Evolutionary conservation across 2,113 vertebrate species (phyloP), one percentile per base, ranked within the genome.

Genomic region (Bothrops jararaca): DNA sequence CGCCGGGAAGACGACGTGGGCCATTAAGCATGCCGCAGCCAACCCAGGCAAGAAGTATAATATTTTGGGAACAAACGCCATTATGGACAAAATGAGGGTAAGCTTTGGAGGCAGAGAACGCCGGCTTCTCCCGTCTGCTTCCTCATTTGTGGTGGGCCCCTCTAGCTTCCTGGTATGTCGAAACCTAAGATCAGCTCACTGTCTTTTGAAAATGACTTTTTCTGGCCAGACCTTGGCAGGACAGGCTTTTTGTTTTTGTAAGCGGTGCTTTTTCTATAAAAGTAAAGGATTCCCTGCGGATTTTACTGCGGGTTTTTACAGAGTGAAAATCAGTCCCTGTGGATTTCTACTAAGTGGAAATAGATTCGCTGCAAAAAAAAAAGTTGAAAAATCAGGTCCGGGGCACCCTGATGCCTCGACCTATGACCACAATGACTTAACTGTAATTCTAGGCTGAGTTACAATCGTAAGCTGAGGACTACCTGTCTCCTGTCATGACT

Each of bases 71-170:
- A 99, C 99, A 92, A 99, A 99, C 22, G 98, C 98, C 93, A 99
- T 99, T 95, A 98, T 99, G 98, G 99, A 99, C 94, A 99, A 99
- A 94, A 99, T 99, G 99, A 98, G 98, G 98, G 98, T 99, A 20
- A 29, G 93, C 20, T 34, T 87, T 4, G 57, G 29, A 42, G 29
- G 24, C 57, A 13, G 48, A 18, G 9, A 24, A 50, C 1, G 12
- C 29, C 7, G 18, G 23, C 48, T 86, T 86, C 42, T 24, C 42
- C 42, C 2, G 3, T 26, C 85, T 8, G 45, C 86, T 88, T 53
- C 50, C 48, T 88, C 29, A 22, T 22, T 80, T 2, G 26, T 34
- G 86, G 50, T 29, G 26, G 45, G 20, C 45, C 85, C 3, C 45
- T 50, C 1, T 50, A 26, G 1, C 26, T 86, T 86, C 45, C 10